Evolutionary conservation across 2,113 vertebrate genomes (phyloP).

Genomic region (Aplodontia rufa): DNA sequence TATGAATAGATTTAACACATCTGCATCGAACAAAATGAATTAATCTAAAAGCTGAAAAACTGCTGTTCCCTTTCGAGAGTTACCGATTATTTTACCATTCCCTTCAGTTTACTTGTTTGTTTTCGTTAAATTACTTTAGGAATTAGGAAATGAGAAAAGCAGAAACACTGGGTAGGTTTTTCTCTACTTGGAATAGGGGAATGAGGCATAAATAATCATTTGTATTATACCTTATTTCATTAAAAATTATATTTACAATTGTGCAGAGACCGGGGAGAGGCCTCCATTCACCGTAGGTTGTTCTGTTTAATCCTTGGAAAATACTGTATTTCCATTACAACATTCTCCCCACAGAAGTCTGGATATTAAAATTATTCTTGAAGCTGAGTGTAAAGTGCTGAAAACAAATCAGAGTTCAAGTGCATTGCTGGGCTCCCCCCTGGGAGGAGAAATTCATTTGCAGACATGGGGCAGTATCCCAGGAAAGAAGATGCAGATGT

Average conservation of each 20-base stretch:
- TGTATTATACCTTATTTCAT: slow-evolving; percentile 74
- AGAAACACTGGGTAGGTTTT: slow-evolving; percentile 57
- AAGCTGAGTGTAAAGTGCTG: slow-evolving; percentile 75
- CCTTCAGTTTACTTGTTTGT: slow-evolving; percentile 74
- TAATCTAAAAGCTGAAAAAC: slow-evolving; percentile 65
- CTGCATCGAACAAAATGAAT: slow-evolving; percentile 75
- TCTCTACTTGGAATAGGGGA: slow-evolving; percentile 74
- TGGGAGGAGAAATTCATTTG: slow-evolving; percentile 64
- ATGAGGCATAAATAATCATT: slow-evolving; percentile 70
- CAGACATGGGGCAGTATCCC: slow-evolving; percentile 36
- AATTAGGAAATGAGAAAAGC: slow-evolving; percentile 73
- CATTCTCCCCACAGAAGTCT: slow-evolving; percentile 66
- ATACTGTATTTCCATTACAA: slow-evolving; percentile 66
- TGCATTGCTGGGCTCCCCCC: slow-evolving; percentile 56
- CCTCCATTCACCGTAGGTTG: slow-evolving; percentile 25
- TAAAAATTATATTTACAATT: slow-evolving; percentile 77
- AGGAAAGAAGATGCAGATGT: slow-evolving; percentile 41
- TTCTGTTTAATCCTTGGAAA: slow-evolving; percentile 67
- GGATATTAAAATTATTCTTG: slow-evolving; percentile 74
- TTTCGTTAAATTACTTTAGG: slow-evolving; percentile 81
- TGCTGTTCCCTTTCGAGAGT: slow-evolving; percentile 58
- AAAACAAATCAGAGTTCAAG: slow-evolving; percentile 78
- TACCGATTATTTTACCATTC: slow-evolving; percentile 71
- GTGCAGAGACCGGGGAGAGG: slow-evolving; percentile 39
- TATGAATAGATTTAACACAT: slow-evolving; percentile 72